phyloP scores from a whole-genome alignment of 2,797 vertebrate genomes.

The Acanthopagrus latus region DNA sequence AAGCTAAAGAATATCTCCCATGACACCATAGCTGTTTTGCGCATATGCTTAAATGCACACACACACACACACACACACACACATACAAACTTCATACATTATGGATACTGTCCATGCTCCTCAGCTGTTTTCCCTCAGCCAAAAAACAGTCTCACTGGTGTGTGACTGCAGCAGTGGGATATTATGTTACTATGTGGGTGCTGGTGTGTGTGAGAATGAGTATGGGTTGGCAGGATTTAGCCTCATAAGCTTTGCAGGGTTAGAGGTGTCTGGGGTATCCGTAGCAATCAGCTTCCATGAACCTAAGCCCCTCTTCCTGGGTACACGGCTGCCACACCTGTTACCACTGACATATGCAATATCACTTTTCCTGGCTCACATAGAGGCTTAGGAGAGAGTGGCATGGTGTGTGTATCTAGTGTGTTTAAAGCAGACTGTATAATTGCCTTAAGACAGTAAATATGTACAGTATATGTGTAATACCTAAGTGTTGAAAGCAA shows the following conservation, averaged over 20 bases:
- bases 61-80: conserved; percentile 12
- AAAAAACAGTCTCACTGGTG: conserved; percentile 28
- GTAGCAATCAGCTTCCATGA: conserved; percentile 58
- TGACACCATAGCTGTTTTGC: conserved; percentile 34
- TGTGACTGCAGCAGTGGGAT: conserved; percentile 38
- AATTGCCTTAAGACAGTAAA: neutral
- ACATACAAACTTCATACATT: conserved; percentile 27
- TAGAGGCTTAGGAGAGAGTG: conserved; percentile 8
- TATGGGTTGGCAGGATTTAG: conserved; percentile 55
- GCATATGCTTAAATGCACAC: neutral
- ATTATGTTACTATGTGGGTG: conserved; percentile 59
- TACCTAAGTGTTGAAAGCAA: too few species aligned
- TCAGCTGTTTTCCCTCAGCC: conserved; percentile 64
- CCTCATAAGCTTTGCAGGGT: conserved; percentile 44
- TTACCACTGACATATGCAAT: conserved; percentile 49
- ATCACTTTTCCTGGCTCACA: conserved; percentile 48
- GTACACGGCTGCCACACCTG: conserved; percentile 66
- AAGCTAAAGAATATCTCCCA: conserved; percentile 37
- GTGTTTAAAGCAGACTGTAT: neutral
- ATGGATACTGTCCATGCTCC: conserved; percentile 35
- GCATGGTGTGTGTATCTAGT: neutral
- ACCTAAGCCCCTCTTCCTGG: conserved; percentile 70
- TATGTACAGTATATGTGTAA: neutral
- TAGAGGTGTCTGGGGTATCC: conserved; percentile 49
- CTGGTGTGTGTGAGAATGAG: conserved; percentile 44